Percentiles rank a stretch among this genome's conserved stretches.
Evolutionary conservation across 1,140 invertebrate genomes (phyloP).

Genomic region (Epicauta chinensis): DNA sequence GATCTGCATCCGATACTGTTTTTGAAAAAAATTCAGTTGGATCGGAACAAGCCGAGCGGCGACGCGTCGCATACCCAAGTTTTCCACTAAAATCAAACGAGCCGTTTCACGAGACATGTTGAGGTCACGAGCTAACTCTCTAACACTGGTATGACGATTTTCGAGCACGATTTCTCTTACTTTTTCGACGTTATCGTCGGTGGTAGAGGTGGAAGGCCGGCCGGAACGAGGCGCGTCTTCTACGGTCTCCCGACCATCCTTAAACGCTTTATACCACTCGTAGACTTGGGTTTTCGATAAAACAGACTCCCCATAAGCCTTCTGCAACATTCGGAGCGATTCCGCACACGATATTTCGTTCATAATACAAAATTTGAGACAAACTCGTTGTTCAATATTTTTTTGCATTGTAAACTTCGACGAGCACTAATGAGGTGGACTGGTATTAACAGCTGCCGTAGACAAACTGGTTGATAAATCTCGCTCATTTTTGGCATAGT

Average conservation of each 20-base stretch:
- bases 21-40: slow-evolving; percentile 6
- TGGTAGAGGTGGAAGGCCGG: slow-evolving; percentile 30
- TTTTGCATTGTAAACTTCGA: slow-evolving; percentile 25
- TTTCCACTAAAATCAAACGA: slow-evolving; percentile 3
- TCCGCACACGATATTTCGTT: slow-evolving; percentile 21
- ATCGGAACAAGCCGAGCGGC: slow-evolving; percentile 4
- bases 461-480: no score
- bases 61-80: slow-evolving; percentile 7
- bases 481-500: no score
- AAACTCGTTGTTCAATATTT: slow-evolving; percentile 28
- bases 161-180: slow-evolving; percentile 27
- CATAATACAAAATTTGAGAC: slow-evolving; percentile 26
- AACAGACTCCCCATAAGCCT: slow-evolving; percentile 19
- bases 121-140: slow-evolving; percentile 1
- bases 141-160: slow-evolving; percentile 19
- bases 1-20: slow-evolving; percentile 22
- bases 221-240: slow-evolving; percentile 31
- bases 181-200: slow-evolving; percentile 27
- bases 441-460: no score
- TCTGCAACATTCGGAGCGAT: slow-evolving; percentile 22
- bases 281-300: slow-evolving; percentile 21
- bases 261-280: slow-evolving; percentile 28
- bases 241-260: slow-evolving; percentile 22
- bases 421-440: no score
- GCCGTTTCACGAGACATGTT: slow-evolving; percentile 1